Evolutionary conservation across 2,797 vertebrate genomes (phyloP).

Genomic region (Phoeniculus purpureus): DNA sequence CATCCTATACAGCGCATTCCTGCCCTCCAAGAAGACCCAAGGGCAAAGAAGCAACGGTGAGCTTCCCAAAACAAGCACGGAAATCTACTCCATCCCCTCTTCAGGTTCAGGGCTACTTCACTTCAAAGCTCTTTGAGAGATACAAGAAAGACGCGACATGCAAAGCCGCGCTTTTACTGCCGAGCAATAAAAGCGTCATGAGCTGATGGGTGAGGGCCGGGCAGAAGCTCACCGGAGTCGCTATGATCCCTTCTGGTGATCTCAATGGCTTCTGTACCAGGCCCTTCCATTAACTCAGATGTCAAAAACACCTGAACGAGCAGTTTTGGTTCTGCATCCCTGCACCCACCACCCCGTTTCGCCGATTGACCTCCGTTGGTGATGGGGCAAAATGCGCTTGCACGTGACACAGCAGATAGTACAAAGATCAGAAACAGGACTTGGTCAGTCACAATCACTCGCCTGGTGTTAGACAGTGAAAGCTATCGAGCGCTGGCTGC

Average conservation of each 20-base stretch:
- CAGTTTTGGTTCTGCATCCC: background rate
- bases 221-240: slow-evolving; percentile 29
- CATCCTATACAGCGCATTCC: background rate
- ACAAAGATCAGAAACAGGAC: slow-evolving; percentile 28
- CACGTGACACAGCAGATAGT: slow-evolving; percentile 31
- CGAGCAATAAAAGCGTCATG: slow-evolving; percentile 48
- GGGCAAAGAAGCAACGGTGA: background rate
- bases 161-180: slow-evolving; percentile 32
- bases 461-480: slow-evolving; percentile 52
- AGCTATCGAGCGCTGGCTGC: background rate
- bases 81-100: slow-evolving; percentile 7
- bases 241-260: background rate
- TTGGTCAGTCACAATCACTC: slow-evolving; percentile 23
- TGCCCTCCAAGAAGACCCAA: background rate
- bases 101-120: background rate
- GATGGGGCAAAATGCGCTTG: slow-evolving; percentile 5
- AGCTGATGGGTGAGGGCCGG: background rate
- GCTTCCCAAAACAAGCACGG: slow-evolving; percentile 11
- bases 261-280: slow-evolving; percentile 5
- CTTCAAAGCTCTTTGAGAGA: background rate
- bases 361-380: background rate
- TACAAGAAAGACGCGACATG: slow-evolving; percentile 16
- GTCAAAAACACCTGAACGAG: background rate
- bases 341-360: background rate
- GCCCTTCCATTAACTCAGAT: background rate